Evolutionary conservation across 2,113 vertebrate species (phyloP).

Genomic region (Dermatemys mawii): DNA sequence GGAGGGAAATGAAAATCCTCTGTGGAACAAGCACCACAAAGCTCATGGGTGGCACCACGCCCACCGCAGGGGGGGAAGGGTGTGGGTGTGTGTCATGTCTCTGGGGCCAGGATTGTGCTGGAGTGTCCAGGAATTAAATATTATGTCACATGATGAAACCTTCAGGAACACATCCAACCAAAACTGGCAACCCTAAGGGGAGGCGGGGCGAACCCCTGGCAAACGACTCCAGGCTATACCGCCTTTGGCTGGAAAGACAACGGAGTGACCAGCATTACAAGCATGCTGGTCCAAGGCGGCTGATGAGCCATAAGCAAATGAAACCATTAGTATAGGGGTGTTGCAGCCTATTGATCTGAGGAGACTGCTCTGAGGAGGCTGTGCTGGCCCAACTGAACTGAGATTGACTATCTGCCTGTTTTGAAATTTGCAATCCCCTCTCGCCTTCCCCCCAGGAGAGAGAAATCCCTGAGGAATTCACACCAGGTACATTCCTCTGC

Average conservation of each 20-base stretch:
- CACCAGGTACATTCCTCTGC: neutral
- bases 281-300: neutral
- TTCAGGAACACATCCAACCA: no score
- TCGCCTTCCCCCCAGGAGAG: neutral
- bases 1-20: neutral
- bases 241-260: neutral
- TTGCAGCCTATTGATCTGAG: neutral
- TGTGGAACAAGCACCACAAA: neutral
- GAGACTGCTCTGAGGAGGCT: neutral
- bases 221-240: neutral
- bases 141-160: no score
- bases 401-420: rapidly evolving
- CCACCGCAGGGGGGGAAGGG: neutral
- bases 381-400: neutral
- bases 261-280: neutral
- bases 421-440: neutral
- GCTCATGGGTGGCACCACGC: no score
- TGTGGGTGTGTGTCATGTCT: neutral
- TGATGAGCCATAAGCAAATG: neutral
- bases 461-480: conserved; percentile 54
- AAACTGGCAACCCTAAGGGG: no score
- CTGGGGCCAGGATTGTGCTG: rapidly evolving
- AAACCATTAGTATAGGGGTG: neutral
- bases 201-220: no score
- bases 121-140: neutral